Evolutionary conservation across 2,113 vertebrate species (phyloP).

Genomic region (Toxostoma redivivum): DNA sequence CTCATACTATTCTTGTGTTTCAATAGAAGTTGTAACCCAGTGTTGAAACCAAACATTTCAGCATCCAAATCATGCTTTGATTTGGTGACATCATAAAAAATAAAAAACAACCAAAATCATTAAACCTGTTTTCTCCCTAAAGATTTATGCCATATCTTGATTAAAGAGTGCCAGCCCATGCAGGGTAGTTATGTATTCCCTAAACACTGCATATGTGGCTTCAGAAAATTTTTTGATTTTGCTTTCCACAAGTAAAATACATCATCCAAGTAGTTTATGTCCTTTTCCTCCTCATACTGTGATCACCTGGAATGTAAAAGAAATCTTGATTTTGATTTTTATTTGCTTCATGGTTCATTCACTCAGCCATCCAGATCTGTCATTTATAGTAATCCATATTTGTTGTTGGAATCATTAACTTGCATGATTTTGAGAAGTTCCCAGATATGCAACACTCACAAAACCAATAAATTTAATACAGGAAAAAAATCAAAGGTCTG

Average conservation of each 20-base stretch:
- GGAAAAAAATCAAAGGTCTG: not conserved
- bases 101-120: not conserved
- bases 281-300: not conserved
- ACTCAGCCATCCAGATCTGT: not conserved
- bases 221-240: not conserved
- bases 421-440: not conserved
- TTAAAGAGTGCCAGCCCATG: not conserved
- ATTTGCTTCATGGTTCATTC: not conserved
- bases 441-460: not conserved
- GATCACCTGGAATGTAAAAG: not conserved
- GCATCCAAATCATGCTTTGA: not conserved
- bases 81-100: not conserved
- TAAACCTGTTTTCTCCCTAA: rapidly evolving
- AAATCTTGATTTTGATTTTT: slow-evolving; percentile 27
- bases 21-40: not conserved
- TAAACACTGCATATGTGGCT: not conserved
- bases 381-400: not conserved
- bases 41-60: not conserved
- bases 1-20: not conserved
- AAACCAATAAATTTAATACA: not conserved
- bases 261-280: not conserved
- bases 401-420: not conserved
- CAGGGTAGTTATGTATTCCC: not conserved
- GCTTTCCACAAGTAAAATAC: not conserved
- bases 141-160: not conserved